Conservation (phyloP, 64 coral and sea anemone genomes). For the Porites australiensis region DNA sequence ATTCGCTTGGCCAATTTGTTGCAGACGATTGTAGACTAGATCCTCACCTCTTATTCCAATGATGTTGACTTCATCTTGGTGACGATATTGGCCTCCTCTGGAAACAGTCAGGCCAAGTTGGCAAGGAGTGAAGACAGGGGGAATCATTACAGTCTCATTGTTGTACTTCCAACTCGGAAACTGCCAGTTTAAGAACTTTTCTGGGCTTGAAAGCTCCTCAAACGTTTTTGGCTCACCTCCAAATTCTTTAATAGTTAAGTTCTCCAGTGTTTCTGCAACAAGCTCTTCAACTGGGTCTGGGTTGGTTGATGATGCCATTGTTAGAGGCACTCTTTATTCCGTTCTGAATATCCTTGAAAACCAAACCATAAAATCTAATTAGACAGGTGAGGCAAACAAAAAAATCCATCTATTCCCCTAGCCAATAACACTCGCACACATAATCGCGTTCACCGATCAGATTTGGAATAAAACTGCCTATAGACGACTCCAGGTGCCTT, state of each 20-base stretch:
- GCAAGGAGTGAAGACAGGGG: slow-evolving; percentile 29
- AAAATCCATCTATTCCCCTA: too few relatives aligned
- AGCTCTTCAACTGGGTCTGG: background rate
- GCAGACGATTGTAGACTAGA: slow-evolving; percentile 33
- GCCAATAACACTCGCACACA: too few relatives aligned
- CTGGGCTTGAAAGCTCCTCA: slow-evolving; percentile 19
- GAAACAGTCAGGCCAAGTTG: slow-evolving; percentile 13
- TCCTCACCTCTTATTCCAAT: slow-evolving; percentile 53
- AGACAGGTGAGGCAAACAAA: too few relatives aligned
- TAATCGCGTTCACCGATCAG: too few relatives aligned
- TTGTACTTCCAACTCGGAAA: slow-evolving; percentile 56
- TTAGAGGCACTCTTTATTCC: background rate
- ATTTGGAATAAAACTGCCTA: too few relatives aligned
- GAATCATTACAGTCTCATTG: slow-evolving; percentile 65
- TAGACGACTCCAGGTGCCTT: too few relatives aligned
- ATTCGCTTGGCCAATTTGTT: slow-evolving; percentile 17
- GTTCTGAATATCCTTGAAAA: background rate
- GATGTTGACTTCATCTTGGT: slow-evolving; percentile 31
- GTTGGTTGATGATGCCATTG: background rate
- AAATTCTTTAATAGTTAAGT: background rate
- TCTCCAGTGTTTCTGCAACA: background rate
- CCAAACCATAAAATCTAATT: too few relatives aligned
- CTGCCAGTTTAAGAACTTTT: slow-evolving; percentile 49
- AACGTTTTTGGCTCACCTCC: background rate
- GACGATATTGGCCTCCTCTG: slow-evolving; percentile 24